phyloP scores from a whole-genome alignment of 1,140 invertebrate genomes.

The Nephila pilipes region DNA sequence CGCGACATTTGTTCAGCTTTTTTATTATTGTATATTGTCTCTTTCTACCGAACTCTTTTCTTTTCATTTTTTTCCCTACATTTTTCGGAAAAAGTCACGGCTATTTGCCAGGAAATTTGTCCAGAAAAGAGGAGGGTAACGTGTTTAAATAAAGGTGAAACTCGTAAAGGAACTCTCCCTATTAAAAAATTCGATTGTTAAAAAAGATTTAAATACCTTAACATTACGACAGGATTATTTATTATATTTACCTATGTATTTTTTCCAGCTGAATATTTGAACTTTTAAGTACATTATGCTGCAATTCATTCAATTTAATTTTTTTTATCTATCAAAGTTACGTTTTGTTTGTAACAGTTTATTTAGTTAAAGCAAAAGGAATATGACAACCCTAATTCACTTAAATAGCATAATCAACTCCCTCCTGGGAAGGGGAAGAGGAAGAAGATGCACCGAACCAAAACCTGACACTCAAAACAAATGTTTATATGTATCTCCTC shows the following conservation, averaged over 20 bases:
- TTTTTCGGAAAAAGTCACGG: background rate
- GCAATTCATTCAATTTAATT: no score
- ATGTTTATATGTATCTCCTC: background rate
- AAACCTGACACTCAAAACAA: background rate
- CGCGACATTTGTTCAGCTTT: slow-evolving; percentile 24
- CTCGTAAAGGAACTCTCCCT: background rate
- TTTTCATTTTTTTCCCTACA: background rate
- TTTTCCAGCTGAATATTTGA: no score
- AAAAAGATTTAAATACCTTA: no score
- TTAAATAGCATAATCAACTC: background rate
- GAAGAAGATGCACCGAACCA: background rate
- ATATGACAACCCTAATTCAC: background rate
- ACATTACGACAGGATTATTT: no score
- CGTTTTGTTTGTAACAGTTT: no score
- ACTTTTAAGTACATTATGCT: no score
- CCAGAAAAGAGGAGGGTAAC: background rate
- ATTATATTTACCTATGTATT: no score
- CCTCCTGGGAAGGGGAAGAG: background rate
- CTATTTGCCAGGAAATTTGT: background rate
- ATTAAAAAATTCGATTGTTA: no score
- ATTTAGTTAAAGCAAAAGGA: background rate
- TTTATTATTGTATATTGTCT: background rate
- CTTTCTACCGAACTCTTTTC: background rate
- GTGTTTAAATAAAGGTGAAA: background rate
- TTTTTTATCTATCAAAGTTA: no score